Base-by-base conservation (phyloP, 1,140 invertebrate species). In the Atopsyche davidsoni region DNA sequence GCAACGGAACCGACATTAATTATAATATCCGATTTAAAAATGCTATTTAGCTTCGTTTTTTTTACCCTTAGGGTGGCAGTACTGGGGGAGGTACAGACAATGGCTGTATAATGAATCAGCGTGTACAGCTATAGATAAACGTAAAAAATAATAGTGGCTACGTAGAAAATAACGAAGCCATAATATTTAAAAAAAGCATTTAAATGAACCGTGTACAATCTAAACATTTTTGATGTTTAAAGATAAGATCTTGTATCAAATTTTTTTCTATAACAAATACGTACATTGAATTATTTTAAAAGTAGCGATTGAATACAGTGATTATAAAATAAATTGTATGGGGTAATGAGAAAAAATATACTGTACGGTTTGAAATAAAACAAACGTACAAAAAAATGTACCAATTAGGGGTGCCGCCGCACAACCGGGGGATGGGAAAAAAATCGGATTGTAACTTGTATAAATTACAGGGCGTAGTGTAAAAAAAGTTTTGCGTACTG, bases 21-120 rank as follows among this genome's bases (percentile, higher is more conserved):
- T 74, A 74, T 73, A 72, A 74, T 73, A 74, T 74, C 69, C 69
- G 72, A 74, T 74, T 72, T 71, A 70, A 72, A 73, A 73, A 71
- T 65, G 69, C 66, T 66, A 72, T 74, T 73, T 72, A 70, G 69
- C 59, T 62, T 60, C 65, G 62, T 3, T 31, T 48, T 55, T 49
- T 55, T 55, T 32, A 10, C 14, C 28, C 6, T 45, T 31, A 25
- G 41, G 57, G 53, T 43, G 57, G 51, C 40, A 51, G 31, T n/a
- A 22, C 32, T 46, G 45, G 57, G 52, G 57, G 52, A 42, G 47
- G 38, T 47, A 42, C 52, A 58, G 55, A 58, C 57, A 58, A 58
- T 55, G 46, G 53, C 40, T 25, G 48, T 32, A 52, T 55, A 55
- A 58, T 55, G 53, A 58, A 55, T 55, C 57, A 42, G 45, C 28